A percentile compares a stretch with the other conserved stretches of the same genome.
Conservation (phyloP, 2,888 invertebrate genomes). For the Sphaerophoria taeniata region DNA sequence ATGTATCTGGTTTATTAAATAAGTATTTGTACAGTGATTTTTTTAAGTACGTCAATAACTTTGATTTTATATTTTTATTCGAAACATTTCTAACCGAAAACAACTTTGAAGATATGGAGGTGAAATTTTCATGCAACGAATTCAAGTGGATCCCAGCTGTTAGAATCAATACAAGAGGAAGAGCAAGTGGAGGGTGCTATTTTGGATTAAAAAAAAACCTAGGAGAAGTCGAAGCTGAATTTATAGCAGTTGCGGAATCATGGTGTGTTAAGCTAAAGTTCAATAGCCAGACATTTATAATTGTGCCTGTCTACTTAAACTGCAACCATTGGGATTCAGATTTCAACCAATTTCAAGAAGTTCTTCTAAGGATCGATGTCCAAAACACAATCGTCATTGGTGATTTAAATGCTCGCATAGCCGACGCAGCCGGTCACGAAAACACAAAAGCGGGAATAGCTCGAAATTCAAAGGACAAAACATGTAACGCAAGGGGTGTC, state of each 20-base stretch:
- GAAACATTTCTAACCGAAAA: conserved; percentile 6
- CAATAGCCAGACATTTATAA: not conserved
- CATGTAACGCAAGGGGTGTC: not conserved
- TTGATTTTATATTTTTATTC: conserved; percentile 9
- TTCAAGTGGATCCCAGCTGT: conserved; percentile 9
- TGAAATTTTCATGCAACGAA: not conserved
- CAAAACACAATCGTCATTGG: conserved; percentile 9
- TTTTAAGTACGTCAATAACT: not conserved
- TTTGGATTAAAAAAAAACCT: conserved; percentile 1
- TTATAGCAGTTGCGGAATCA: conserved; percentile 1
- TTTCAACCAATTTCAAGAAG: not conserved
- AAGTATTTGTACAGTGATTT: not conserved
- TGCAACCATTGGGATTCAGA: conserved; percentile 9
- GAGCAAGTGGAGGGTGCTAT: not conserved
- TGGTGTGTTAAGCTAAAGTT: not conserved
- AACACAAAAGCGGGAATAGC: conserved; percentile 1
- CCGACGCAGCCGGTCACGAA: not conserved
- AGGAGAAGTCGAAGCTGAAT: not conserved
- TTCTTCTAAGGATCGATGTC: too few relatives aligned
- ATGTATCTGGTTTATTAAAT: conserved; percentile 14
- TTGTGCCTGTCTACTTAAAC: conserved; percentile 1
- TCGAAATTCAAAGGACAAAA: conserved; percentile 8
- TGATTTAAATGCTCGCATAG: not conserved
- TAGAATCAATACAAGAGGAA: conserved; percentile 8
- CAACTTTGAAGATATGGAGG: conserved; percentile 8